Evolutionary conservation across 2,113 vertebrate genomes (phyloP).

Genomic region (Oryzias curvinotus): DNA sequence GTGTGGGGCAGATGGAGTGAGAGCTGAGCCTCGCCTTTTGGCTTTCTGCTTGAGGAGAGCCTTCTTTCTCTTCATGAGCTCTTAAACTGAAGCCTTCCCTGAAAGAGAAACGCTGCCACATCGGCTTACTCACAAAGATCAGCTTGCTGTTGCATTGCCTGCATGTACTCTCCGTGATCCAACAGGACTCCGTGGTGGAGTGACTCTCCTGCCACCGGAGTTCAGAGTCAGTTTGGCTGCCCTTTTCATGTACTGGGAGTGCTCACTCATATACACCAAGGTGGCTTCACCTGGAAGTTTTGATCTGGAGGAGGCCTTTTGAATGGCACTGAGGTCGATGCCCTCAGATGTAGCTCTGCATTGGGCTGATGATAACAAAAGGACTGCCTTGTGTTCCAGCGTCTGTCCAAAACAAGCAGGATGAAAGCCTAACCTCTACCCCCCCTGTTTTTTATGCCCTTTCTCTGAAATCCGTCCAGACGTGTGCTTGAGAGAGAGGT

Average conservation of each 20-base stretch:
- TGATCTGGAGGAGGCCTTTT: slow-evolving; percentile 68
- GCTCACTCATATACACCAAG: slow-evolving; percentile 49
- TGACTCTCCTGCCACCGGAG: slow-evolving; percentile 62
- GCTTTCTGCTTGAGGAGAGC: slow-evolving; percentile 54
- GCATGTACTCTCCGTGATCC: slow-evolving; percentile 55
- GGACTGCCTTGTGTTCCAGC: slow-evolving; percentile 53
- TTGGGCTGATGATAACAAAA: slow-evolving; percentile 62
- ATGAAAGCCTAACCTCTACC: slow-evolving; percentile 78
- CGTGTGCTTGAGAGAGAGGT: slow-evolving; percentile 22
- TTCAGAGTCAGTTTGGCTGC: slow-evolving; percentile 68
- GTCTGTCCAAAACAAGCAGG: slow-evolving; percentile 66
- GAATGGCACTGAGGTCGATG: slow-evolving; percentile 55
- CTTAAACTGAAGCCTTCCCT: slow-evolving; percentile 49
- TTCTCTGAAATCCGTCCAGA: slow-evolving; percentile 48
- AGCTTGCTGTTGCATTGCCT: slow-evolving; percentile 49
- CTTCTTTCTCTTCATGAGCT: slow-evolving; percentile 55
- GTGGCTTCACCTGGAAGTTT: slow-evolving; percentile 67
- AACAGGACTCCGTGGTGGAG: slow-evolving; percentile 49
- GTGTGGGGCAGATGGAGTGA: slow-evolving; percentile 60
- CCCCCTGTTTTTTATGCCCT: slow-evolving; percentile 60
- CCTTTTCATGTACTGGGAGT: slow-evolving; percentile 63
- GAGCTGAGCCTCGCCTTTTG: slow-evolving; percentile 52
- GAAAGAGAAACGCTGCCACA: slow-evolving; percentile 40
- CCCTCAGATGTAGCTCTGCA: slow-evolving; percentile 59
- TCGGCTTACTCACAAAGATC: slow-evolving; percentile 61